Evolutionary conservation across 2,113 vertebrate species (phyloP), one percentile per base, ranked within the genome.

Genomic region (Pandion haliaetus): DNA sequence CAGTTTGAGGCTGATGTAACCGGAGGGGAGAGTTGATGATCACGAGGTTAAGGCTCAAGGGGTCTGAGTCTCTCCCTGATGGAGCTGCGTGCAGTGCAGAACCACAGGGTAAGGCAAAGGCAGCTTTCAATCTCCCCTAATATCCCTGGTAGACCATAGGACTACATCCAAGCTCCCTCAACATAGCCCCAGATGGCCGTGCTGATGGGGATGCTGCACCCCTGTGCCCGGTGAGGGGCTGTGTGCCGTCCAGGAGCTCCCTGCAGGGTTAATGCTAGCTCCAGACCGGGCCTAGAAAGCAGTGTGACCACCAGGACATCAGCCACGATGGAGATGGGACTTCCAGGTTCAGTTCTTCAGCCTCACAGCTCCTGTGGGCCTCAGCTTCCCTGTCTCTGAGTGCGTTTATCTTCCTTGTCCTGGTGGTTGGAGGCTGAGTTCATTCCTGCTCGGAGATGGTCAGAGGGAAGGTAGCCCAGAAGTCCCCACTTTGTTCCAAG

Each of bases 281-380:
- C 57, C 38, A 52, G 26, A 28, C 9, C 14, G 5, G 47, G 6
- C 2, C 0, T n/a, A 12, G 28, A 45, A 36, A 61, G 14, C 16
- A 28, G 5, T 2, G 1, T 8, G 26, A 14, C 6, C 44, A 36
- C 38, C 58, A 54, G 4, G 6, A 6, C 4, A 10, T 21, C 34
- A 82, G 14, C 6, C 9, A 4, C 0, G 2, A 9, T 1, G 2
- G 26, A 67, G 7, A 14, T 7, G 3, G 36, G 13, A 5, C n/a
- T 79, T 69, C 58, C 67, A 61, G 14, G 17, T 24, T 57, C 20
- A 3, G 4, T 36, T 79, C 59, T 24, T 87, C 3, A 0, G 20
- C 18, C 29, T 76, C 65, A 49, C 16, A 45, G 13, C 8, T 42
- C 1, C 57, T 4, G 1, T 19, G 29, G 38, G 3, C 20, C 34